Evolutionary conservation across 2,888 invertebrate species (phyloP).

Genomic region (Uloborus plumipes): DNA sequence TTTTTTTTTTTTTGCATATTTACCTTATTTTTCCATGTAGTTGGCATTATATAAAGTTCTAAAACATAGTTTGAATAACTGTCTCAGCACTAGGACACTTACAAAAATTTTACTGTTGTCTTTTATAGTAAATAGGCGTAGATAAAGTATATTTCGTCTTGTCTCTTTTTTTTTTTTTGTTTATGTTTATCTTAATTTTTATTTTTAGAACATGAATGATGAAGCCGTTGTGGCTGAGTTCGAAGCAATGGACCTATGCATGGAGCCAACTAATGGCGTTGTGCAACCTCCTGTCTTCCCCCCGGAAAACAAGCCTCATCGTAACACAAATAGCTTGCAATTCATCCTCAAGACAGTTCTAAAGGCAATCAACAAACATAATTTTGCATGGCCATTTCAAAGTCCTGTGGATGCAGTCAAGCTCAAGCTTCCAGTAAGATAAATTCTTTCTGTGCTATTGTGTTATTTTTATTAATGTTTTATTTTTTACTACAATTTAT

Average conservation of each 20-base stretch:
- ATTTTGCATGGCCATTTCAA: constrained; percentile 99
- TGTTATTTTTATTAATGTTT: background rate
- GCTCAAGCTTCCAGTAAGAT: constrained; percentile 89
- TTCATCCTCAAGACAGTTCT: constrained; percentile 94
- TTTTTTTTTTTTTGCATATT: too few species aligned
- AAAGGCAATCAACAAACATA: constrained; percentile 97
- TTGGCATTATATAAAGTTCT: too few species aligned
- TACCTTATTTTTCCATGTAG: too few species aligned
- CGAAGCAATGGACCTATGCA: constrained; percentile 64
- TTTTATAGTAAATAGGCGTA: too few species aligned
- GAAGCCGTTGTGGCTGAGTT: constrained; percentile 34
- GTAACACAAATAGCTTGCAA: constrained; percentile 93
- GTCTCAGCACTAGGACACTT: too few species aligned
- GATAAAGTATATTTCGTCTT: background rate
- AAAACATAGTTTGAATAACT: too few species aligned
- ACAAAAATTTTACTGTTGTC: too few species aligned
- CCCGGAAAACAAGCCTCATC: constrained; percentile 86
- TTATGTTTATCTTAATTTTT: constrained; percentile 5
- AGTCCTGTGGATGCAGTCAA: constrained; percentile 97
- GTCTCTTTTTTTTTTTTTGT: background rate
- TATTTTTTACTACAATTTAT: background rate
- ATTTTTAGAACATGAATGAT: constrained; percentile 48
- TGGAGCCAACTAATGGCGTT: constrained; percentile 67
- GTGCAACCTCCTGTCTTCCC: constrained; percentile 88
- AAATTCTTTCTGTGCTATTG: background rate